phyloP scores from a whole-genome alignment of 2,888 invertebrate species.

The Coelinius sp. region DNA sequence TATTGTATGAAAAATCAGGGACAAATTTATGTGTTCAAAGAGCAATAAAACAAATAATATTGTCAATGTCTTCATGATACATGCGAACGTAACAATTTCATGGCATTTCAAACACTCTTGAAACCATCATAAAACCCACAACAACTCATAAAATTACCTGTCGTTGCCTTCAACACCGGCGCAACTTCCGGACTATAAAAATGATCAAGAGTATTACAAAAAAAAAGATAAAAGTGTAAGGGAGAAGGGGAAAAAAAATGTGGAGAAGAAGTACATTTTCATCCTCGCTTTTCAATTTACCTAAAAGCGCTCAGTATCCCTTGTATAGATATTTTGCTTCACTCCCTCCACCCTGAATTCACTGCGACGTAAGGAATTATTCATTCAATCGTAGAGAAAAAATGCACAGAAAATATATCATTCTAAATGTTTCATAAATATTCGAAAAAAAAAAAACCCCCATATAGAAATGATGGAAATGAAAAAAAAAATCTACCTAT shows the following conservation, averaged over 20 bases:
- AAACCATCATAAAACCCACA: background rate
- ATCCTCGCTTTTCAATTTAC: conserved; percentile 19
- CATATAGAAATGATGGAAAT: conserved; percentile 5
- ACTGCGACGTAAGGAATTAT: conserved; percentile 41
- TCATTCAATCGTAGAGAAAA: background rate
- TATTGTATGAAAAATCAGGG: background rate
- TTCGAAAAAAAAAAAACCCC: background rate
- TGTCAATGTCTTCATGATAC: background rate
- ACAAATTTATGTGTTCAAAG: background rate
- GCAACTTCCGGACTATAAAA: background rate
- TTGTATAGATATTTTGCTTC: conserved; percentile 28
- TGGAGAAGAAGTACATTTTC: conserved; percentile 8
- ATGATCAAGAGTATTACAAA: background rate
- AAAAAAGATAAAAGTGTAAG: conserved; percentile 4
- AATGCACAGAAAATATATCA: background rate
- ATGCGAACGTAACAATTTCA: background rate
- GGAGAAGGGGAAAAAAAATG: conserved; percentile 11
- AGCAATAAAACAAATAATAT: background rate
- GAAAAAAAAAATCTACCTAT: conserved; percentile 51
- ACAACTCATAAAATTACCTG: background rate
- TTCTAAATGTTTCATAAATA: background rate
- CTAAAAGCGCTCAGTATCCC: conserved; percentile 35
- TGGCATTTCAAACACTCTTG: background rate
- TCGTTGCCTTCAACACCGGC: background rate
- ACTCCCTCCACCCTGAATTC: conserved; percentile 29